Conservation (phyloP, 2,888 invertebrate genomes). For the Stramonita haemastoma region DNA sequence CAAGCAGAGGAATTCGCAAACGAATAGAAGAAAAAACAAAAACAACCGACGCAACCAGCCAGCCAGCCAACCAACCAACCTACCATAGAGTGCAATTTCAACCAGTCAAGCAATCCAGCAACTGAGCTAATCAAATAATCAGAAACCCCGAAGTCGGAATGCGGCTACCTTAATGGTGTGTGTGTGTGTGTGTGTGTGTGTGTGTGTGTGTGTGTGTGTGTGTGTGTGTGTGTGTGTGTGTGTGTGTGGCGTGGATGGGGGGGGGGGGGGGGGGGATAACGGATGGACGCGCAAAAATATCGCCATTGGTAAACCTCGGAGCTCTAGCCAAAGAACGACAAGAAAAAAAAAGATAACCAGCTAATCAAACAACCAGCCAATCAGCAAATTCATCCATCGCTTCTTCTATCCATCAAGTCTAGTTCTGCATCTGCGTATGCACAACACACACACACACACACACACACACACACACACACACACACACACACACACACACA, state of each 20-base stretch:
- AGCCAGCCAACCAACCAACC: not conserved
- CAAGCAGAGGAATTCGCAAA: too few relatives aligned
- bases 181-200: not conserved
- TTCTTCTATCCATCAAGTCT: not conserved
- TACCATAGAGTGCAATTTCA: not conserved
- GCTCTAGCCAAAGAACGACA: not conserved
- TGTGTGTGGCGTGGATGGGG: not conserved
- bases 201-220: not conserved
- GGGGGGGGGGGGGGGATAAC: not conserved
- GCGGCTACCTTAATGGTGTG: not conserved
- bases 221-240: not conserved
- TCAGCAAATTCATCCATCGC: not conserved
- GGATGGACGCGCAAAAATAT: not conserved
- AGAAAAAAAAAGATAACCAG: not conserved
- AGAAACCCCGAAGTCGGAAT: not conserved
- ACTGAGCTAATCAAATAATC: not conserved
- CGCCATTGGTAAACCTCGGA: not conserved
- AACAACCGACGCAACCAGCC: not conserved
- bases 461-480: slow-evolving; percentile 10
- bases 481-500: not conserved
- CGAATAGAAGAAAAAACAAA: too few relatives aligned
- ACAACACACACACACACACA: slow-evolving; percentile 11
- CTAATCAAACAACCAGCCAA: not conserved
- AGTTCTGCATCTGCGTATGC: too few relatives aligned
- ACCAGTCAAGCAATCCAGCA: not conserved